A percentile compares a stretch with the other conserved stretches of the same genome.
phyloP scores from a whole-genome alignment of 2,113 vertebrate species.

The Hippopotamus amphibius region DNA sequence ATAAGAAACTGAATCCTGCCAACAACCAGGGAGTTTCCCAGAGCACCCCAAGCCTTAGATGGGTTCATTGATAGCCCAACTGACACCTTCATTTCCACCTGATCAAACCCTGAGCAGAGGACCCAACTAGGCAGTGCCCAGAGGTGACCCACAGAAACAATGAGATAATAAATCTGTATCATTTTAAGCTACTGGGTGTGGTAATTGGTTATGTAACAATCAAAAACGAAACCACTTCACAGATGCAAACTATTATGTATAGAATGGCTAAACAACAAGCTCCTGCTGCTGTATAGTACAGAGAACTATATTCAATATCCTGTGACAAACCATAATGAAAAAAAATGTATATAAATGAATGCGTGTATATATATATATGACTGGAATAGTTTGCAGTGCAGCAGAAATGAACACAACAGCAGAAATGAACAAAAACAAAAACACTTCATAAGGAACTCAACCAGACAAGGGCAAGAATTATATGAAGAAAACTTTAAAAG shows the following conservation, averaged over 20 bases:
- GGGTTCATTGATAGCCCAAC: not conserved
- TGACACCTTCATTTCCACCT: constrained; percentile 7
- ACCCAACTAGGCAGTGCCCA: not conserved
- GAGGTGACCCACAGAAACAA: not conserved
- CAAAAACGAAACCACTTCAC: not conserved
- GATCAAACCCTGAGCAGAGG: not conserved
- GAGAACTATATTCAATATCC: not conserved
- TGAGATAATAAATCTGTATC: not conserved
- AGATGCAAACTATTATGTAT: not conserved
- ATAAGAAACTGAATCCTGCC: not conserved
- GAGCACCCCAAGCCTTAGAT: not conserved
- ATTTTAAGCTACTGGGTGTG: not conserved
- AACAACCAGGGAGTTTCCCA: not conserved
- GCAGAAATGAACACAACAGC: not conserved
- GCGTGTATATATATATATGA: not conserved
- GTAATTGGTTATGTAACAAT: not conserved
- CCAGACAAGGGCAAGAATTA: not conserved
- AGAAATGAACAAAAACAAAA: not conserved
- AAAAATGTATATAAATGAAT: not conserved
- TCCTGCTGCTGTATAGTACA: not conserved
- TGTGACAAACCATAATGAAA: not conserved
- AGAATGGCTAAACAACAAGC: not conserved
- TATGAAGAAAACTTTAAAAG: not conserved
- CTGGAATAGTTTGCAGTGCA: not conserved
- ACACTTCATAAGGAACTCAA: not conserved